Evolutionary conservation across 2,888 invertebrate species (phyloP).

Genomic region (Ennomos quercinarius): DNA sequence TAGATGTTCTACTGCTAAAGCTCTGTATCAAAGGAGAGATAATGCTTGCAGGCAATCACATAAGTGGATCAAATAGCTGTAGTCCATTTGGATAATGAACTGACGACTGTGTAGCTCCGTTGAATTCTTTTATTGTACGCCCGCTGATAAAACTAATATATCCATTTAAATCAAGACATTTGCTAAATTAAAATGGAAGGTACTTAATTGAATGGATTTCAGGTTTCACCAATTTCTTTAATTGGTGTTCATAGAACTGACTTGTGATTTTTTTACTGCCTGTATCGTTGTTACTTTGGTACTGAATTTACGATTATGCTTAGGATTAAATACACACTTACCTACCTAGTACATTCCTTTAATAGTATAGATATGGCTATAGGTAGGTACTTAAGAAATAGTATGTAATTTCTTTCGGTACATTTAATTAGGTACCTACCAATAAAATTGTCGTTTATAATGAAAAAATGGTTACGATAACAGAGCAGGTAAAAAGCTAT

Average conservation of each 20-base stretch:
- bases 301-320: no score
- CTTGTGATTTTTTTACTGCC: constrained; percentile 3
- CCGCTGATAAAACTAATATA: constrained; percentile 64
- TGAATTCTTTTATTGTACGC: constrained; percentile 70
- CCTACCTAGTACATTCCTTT: no score
- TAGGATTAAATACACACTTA: no score
- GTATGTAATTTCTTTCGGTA: no score
- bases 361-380: no score
- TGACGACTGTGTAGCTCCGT: constrained; percentile 72
- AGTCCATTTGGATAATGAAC: constrained; percentile 86
- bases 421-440: no score
- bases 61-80: constrained; percentile 85
- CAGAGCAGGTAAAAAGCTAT: no score
- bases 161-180: constrained; percentile 49
- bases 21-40: constrained; percentile 62
- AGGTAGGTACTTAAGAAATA: no score
- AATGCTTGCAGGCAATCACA: constrained; percentile 85
- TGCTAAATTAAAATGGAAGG: constrained; percentile 35
- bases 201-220: constrained; percentile 21
- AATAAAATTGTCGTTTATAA: no score
- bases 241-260: constrained; percentile 16
- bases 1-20: constrained; percentile 18
- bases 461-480: no score
- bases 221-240: constrained; percentile 8
- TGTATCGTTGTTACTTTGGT: no score